Percentiles rank a stretch among this genome's conserved stretches.
These are phyloP conservation scores for Rhynchopsitta pachyrhyncha DNA, from an alignment of 2,113 vertebrate genomes.

Conservation along the genomic window DNA sequence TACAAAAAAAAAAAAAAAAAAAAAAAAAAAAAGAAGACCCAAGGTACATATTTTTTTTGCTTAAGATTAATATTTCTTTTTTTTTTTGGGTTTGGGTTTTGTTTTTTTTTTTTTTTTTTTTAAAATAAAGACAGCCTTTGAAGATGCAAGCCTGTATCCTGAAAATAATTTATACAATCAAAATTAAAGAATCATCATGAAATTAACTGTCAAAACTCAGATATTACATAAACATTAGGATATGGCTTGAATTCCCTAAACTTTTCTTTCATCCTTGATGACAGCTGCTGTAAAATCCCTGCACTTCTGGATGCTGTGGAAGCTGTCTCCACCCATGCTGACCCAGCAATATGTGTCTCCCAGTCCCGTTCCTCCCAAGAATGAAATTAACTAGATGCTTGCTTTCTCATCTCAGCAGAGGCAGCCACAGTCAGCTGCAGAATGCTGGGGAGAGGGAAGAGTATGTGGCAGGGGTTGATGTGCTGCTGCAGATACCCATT, in stretches of 20 bases:
- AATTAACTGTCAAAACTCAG: neutral
- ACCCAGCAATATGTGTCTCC: neutral
- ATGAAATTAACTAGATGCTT: rapidly evolving
- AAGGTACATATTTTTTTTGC: neutral
- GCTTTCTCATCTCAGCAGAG: neutral
- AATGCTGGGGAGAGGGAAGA: neutral
- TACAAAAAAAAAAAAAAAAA: too few species aligned
- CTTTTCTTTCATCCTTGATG: neutral
- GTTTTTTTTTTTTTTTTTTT: neutral
- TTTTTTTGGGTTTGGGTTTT: neutral
- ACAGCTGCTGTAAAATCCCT: neutral
- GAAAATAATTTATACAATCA: neutral
- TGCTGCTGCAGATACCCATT: too few species aligned
- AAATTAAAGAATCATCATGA: neutral
- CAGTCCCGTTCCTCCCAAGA: neutral
- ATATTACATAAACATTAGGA: neutral
- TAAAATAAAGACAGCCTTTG: neutral
- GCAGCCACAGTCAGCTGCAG: neutral
- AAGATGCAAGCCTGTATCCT: neutral
- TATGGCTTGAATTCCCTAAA: neutral
- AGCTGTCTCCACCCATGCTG: neutral
- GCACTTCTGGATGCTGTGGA: neutral
- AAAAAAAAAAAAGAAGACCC: neutral
- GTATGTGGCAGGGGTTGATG: rapidly evolving
- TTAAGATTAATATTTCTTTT: neutral